phyloP scores from a whole-genome alignment of 2,888 invertebrate species.

The Drosophila demipolita region DNA sequence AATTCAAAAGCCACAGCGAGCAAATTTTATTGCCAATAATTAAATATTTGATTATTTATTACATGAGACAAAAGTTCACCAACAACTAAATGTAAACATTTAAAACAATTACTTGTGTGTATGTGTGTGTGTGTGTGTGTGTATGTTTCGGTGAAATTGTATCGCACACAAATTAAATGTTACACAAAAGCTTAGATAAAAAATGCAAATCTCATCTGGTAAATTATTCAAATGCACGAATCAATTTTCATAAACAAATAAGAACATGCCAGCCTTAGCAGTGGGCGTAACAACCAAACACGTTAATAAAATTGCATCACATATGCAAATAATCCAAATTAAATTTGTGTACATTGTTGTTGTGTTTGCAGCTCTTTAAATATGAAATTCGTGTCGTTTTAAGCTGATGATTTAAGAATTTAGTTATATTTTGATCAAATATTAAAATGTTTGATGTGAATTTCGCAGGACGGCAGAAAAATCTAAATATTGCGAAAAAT shows the following conservation, averaged over 20 bases:
- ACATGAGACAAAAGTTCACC: slow-evolving; percentile 47
- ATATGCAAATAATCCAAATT: slow-evolving; percentile 30
- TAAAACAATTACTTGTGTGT: slow-evolving; percentile 22
- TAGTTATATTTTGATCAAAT: slow-evolving; percentile 14
- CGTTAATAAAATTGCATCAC: slow-evolving; percentile 23
- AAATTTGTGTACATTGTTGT: slow-evolving; percentile 12
- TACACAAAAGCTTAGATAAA: slow-evolving; percentile 53
- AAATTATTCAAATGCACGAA: slow-evolving; percentile 72
- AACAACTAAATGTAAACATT: slow-evolving; percentile 56
- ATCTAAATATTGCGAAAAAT: slow-evolving; percentile 16
- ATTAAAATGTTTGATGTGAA: background rate
- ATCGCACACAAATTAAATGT: slow-evolving; percentile 44
- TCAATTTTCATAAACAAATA: slow-evolving; percentile 74
- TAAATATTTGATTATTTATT: slow-evolving; percentile 68
- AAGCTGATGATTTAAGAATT: slow-evolving; percentile 3
- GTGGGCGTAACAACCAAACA: slow-evolving; percentile 14
- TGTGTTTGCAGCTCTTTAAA: background rate
- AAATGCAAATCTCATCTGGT: slow-evolving; percentile 52
- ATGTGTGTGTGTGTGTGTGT: slow-evolving; percentile 8
- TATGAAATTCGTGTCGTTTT: slow-evolving; percentile 2
- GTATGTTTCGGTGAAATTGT: slow-evolving; percentile 14
- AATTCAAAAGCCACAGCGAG: slow-evolving; percentile 36
- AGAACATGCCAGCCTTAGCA: slow-evolving; percentile 16
- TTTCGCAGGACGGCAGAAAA: background rate
- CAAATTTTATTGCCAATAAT: slow-evolving; percentile 54